Percentiles rank a stretch among this genome's conserved stretches.
Evolutionary conservation across 1,140 invertebrate genomes (phyloP).

Genomic region (Hyposmocoma kahamanoa): DNA sequence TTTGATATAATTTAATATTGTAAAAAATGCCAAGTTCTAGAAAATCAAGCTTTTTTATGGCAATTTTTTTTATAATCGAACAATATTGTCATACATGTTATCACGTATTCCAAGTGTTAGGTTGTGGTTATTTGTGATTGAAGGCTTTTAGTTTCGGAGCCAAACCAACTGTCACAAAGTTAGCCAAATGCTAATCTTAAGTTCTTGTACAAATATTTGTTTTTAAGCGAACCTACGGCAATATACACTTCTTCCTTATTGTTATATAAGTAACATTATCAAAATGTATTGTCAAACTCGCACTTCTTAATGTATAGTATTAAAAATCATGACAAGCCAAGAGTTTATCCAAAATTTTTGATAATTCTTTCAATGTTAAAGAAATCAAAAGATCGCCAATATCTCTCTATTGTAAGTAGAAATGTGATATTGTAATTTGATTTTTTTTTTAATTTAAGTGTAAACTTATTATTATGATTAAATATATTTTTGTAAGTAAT

Average conservation of each 20-base stretch:
- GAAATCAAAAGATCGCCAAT: slow-evolving; percentile 50
- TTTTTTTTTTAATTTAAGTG: slow-evolving; percentile 66
- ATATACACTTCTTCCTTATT: slow-evolving; percentile 64
- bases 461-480: slow-evolving; percentile 64
- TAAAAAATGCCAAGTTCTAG: no score
- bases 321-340: slow-evolving; percentile 44
- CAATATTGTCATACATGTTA: background rate
- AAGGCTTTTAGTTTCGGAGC: slow-evolving; percentile 22
- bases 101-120: slow-evolving; percentile 33
- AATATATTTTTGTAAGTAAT: slow-evolving; percentile 72
- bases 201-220: slow-evolving; percentile 57
- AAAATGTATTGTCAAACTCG: background rate
- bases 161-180: slow-evolving; percentile 49
- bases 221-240: slow-evolving; percentile 43
- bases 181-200: slow-evolving; percentile 55
- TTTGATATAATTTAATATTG: no score
- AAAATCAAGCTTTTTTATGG: no score
- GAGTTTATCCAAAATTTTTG: slow-evolving; percentile 45
- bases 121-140: slow-evolving; percentile 57
- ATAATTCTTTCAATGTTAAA: slow-evolving; percentile 30
- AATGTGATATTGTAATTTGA: slow-evolving; percentile 71
- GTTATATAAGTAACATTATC: slow-evolving; percentile 16
- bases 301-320: slow-evolving; percentile 43
- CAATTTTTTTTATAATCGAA: background rate
- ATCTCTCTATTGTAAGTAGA: slow-evolving; percentile 73